These are phyloP conservation scores for Channa striata DNA, from an alignment of 2,797 vertebrate species.

Conservation along the genomic window DNA sequence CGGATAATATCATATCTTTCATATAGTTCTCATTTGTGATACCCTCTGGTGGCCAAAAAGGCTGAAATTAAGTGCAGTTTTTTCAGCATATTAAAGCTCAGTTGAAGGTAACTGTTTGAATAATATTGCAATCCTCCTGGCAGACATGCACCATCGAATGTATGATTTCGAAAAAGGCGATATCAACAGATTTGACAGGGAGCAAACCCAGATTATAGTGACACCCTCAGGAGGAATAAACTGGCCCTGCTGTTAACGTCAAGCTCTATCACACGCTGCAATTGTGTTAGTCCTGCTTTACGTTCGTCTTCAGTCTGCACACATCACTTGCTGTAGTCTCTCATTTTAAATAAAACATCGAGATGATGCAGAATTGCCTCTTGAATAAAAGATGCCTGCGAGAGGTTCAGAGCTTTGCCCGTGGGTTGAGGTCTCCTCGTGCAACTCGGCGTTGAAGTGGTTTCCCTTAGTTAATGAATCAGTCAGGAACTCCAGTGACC, in stretches of 20 bases:
- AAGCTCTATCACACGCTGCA: neutral
- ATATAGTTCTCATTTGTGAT: conserved; percentile 18
- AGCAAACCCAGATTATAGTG: too few species aligned
- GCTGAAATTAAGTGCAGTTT: neutral
- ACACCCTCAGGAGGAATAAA: neutral
- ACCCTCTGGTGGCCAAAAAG: conserved; percentile 26
- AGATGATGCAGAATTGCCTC: conserved; percentile 33
- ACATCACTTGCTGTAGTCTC: conserved; percentile 28
- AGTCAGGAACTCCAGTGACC: neutral
- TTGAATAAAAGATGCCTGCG: conserved; percentile 57
- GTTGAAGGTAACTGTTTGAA: too few species aligned
- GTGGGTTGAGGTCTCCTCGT: conserved; percentile 4
- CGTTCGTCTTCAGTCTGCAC: conserved; percentile 24
- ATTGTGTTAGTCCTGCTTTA: conserved; percentile 1
- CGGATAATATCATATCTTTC: neutral
- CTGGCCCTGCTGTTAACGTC: neutral
- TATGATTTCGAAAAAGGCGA: too few species aligned
- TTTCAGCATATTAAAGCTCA: neutral
- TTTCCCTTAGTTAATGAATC: conserved; percentile 16
- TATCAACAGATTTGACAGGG: too few species aligned
- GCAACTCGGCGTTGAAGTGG: conserved; percentile 2
- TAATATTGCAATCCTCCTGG: too few species aligned
- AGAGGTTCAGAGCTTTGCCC: neutral
- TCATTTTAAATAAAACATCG: conserved; percentile 52
- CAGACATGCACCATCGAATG: too few species aligned